Conservation (phyloP, 2,797 vertebrate species). For the Enteromius radiatus region DNA sequence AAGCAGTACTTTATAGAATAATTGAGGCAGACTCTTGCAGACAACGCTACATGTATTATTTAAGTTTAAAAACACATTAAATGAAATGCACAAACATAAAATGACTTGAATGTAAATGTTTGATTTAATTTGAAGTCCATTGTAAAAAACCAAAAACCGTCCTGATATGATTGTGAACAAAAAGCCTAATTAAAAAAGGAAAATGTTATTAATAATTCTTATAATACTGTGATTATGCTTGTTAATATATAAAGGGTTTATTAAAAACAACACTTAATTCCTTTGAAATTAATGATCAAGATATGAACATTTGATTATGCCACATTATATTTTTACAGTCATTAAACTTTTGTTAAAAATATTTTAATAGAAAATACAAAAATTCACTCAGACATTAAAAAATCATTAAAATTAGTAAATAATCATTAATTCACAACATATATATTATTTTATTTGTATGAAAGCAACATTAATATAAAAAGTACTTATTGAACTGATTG, state of each 20-base stretch:
- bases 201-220: background rate
- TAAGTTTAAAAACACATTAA: background rate
- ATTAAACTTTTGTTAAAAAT: background rate
- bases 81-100: background rate
- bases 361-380: too few relatives aligned
- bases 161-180: background rate
- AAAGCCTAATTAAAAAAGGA: background rate
- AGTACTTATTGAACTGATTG: too few relatives aligned
- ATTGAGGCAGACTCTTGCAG: background rate
- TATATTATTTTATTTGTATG: background rate
- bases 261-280: background rate
- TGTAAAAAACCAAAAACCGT: background rate
- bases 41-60: too few relatives aligned
- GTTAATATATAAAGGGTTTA: background rate
- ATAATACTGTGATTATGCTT: background rate
- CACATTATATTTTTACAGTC: background rate
- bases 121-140: background rate
- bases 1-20: slow-evolving; percentile 8
- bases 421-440: background rate
- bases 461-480: background rate
- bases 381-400: too few relatives aligned
- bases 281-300: background rate
- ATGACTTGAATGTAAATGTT: too few relatives aligned
- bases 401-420: too few relatives aligned
- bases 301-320: background rate